These are phyloP conservation scores for Sebastes glaucus DNA, from an alignment of 2,797 vertebrate species.

Conservation along the genomic window DNA sequence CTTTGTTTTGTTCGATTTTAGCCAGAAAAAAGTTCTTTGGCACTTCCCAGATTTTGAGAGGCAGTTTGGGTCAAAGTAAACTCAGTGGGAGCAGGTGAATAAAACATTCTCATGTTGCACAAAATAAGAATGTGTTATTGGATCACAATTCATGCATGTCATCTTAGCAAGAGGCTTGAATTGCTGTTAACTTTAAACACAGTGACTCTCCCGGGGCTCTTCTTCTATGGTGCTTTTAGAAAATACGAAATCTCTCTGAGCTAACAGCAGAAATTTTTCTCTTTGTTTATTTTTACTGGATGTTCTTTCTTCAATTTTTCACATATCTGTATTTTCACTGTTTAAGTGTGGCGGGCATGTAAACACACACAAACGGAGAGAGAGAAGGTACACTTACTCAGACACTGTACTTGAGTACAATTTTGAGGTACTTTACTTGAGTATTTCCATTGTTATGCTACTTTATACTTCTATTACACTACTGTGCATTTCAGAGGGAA, in stretches of 20 bases:
- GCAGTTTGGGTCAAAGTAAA: conserved; percentile 29
- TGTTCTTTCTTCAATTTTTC: background rate
- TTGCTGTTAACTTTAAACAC: conserved; percentile 18
- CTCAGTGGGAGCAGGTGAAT: conserved; percentile 49
- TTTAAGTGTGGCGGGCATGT: background rate
- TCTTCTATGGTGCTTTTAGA: background rate
- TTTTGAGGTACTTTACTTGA: background rate
- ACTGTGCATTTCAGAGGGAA: background rate
- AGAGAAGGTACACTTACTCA: background rate
- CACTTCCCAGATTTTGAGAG: conserved; percentile 7
- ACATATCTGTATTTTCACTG: background rate
- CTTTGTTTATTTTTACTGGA: conserved; percentile 8
- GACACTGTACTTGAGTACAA: background rate
- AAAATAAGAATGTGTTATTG: conserved; percentile 37
- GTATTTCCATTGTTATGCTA: background rate
- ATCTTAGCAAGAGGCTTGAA: conserved; percentile 7
- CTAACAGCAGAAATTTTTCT: background rate
- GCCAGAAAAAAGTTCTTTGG: conserved; percentile 22
- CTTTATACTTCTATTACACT: background rate
- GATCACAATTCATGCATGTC: conserved; percentile 9
- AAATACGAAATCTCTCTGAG: background rate
- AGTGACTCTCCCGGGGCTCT: background rate
- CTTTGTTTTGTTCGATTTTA: background rate
- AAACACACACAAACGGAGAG: background rate
- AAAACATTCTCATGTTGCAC: conserved; percentile 37